phyloP scores from a whole-genome alignment of 2,797 vertebrate species.

The Remorina albescens region DNA sequence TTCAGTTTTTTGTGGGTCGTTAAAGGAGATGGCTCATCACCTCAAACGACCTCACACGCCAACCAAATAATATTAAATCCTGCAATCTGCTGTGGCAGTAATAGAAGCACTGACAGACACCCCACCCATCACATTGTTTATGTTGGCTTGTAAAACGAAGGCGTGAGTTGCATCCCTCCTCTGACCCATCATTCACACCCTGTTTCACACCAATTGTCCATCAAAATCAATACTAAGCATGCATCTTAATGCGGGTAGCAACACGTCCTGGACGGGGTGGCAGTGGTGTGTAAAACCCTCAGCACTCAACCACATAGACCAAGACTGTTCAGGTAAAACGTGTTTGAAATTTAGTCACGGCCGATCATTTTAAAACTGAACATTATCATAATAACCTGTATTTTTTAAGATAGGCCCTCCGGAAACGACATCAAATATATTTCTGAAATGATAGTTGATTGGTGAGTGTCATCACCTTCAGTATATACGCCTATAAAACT shows the following conservation, averaged over 20 bases:
- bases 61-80: slow-evolving; percentile 73
- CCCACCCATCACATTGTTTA: slow-evolving; percentile 74
- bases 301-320: background rate
- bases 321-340: slow-evolving; percentile 1
- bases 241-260: slow-evolving; percentile 48
- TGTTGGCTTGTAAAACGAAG: slow-evolving; percentile 67
- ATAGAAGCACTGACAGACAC: slow-evolving; percentile 61
- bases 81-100: slow-evolving; percentile 63
- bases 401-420: background rate
- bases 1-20: slow-evolving; percentile 72
- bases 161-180: slow-evolving; percentile 71
- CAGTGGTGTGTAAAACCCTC: slow-evolving; percentile 16
- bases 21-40: slow-evolving; percentile 80
- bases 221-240: slow-evolving; percentile 69
- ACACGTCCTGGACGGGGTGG: slow-evolving; percentile 8
- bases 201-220: slow-evolving; percentile 66
- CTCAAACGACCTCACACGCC: slow-evolving; percentile 70
- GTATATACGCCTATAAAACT: background rate
- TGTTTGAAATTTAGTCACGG: background rate
- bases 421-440: background rate
- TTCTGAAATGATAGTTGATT: too few species aligned
- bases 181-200: slow-evolving; percentile 73
- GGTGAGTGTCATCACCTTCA: too few species aligned
- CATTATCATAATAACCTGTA: background rate
- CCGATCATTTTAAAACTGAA: background rate